These are phyloP conservation scores for Encarsia formosa DNA, from an alignment of 2,888 invertebrate species.

Conservation along the genomic window DNA sequence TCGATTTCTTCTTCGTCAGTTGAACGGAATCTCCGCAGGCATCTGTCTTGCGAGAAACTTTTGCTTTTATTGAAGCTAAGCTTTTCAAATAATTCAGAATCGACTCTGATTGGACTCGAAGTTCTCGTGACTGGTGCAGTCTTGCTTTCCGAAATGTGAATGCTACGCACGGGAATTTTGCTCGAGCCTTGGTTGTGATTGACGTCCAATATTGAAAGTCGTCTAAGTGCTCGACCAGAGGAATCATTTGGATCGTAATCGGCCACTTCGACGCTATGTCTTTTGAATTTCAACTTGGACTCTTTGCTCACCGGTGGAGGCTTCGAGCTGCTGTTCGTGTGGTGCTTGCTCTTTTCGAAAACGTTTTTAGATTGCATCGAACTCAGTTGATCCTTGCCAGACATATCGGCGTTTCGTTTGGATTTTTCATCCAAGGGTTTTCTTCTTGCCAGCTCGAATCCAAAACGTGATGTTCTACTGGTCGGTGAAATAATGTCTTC, in stretches of 20 bases:
- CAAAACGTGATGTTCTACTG: slow-evolving; percentile 31
- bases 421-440: slow-evolving; percentile 12
- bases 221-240: slow-evolving; percentile 28
- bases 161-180: slow-evolving; percentile 45
- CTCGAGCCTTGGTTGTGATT: slow-evolving; percentile 49
- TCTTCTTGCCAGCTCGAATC: slow-evolving; percentile 27
- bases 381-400: slow-evolving; percentile 38
- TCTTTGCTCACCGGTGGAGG: slow-evolving; percentile 39
- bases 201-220: slow-evolving; percentile 42
- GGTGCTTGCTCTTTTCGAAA: slow-evolving; percentile 41
- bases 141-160: slow-evolving; percentile 42
- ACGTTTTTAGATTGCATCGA: slow-evolving; percentile 32
- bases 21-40: slow-evolving; percentile 40
- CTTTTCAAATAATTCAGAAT: slow-evolving; percentile 36
- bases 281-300: slow-evolving; percentile 38
- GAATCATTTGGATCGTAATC: slow-evolving; percentile 35
- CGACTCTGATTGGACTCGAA: slow-evolving; percentile 43
- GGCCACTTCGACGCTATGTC: slow-evolving; percentile 43
- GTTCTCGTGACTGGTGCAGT: slow-evolving; percentile 48
- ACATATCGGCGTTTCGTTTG: slow-evolving; percentile 28
- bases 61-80: slow-evolving; percentile 6
- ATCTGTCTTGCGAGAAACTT: slow-evolving; percentile 29
- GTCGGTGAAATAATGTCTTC: slow-evolving; percentile 12
- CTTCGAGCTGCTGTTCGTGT: slow-evolving; percentile 37
- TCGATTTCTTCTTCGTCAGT: slow-evolving; percentile 47